Conservation (phyloP, 2,888 invertebrate genomes). For the Hirudinaria manillensis region DNA sequence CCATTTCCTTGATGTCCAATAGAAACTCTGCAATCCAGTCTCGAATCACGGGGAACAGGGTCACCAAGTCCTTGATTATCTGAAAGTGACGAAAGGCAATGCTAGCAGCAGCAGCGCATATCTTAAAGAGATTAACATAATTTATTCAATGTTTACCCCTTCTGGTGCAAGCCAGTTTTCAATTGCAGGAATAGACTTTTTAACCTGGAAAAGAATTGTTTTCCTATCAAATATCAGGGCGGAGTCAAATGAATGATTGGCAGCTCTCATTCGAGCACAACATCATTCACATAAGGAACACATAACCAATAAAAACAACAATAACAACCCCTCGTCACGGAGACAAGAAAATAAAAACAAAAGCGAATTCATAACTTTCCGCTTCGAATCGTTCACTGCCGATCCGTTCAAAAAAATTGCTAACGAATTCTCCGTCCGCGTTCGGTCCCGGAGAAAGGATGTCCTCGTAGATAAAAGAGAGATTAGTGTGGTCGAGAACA, state of each 20-base stretch:
- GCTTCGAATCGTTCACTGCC: too few relatives aligned
- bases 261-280: too few relatives aligned
- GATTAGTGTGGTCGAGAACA: conserved; percentile 52
- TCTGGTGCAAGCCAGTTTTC: conserved; percentile 43
- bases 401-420: conserved; percentile 31
- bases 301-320: too few relatives aligned
- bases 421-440: conserved; percentile 43
- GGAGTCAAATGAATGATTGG: too few relatives aligned
- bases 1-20: conserved; percentile 49
- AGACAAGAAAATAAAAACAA: too few relatives aligned
- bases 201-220: conserved; percentile 36
- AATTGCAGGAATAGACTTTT: conserved; percentile 41
- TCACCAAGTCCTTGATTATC: conserved; percentile 46
- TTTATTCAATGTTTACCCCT: conserved; percentile 38
- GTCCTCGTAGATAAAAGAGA: conserved; percentile 52
- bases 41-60: conserved; percentile 50
- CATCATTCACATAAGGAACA: too few relatives aligned
- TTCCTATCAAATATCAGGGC: not conserved
- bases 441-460: conserved; percentile 42
- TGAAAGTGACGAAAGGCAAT: not conserved
- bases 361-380: too few relatives aligned
- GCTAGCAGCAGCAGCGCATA: too few relatives aligned
- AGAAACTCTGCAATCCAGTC: conserved; percentile 53
- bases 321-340: too few relatives aligned
- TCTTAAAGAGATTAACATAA: not conserved